Base-by-base conservation (phyloP, 1,140 invertebrate species). In the Drosophila guanche region DNA sequence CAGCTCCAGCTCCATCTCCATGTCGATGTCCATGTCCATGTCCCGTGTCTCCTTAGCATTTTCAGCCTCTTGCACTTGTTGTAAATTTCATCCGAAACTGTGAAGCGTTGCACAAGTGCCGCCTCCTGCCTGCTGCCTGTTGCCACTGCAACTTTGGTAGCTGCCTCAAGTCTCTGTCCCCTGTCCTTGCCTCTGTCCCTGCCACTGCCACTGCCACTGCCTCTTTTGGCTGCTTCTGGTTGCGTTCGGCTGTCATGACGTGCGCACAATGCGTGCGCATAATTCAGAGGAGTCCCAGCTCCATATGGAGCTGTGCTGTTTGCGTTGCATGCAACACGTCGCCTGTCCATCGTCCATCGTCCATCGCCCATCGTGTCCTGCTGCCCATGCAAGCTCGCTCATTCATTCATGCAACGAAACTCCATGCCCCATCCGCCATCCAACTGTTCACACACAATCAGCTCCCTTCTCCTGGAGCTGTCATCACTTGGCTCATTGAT, bases 181-280 rank as follows among this genome's bases (percentile, higher is more conserved):
- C 8, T 33, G 2, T 10, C 10, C 10, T 3, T 12, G 8, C 2
- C 33, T 10, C 33, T 37, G 7, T 1, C 3, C 33, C 33, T 37
- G 29, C 7, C 10, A 8, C 8, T 41, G 29, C 7, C 10, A 8
- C 8, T 41, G 22, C 47, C 16, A 20, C 16, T 55, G 43, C 46
- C 54, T 53, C 52, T 46, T n/a, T 43, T 50, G 46, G 33, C 16
- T 22, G 70, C 69, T 68, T 23, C 48, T 59, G 41, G 41, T 43
- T 54, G 50, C 70, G 46, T 74, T 45, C 53, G 47, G 65, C 72
- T 69, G 63, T 57, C 74, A 88, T 86, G 83, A 88, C 83, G 83
- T 88, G 83, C 79, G 83, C 83, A 88, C 83, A 88, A 88, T 88
- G 83, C 83, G 83, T 88, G 83, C 83, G 84, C 83, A 88, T 88